A percentile compares a stretch with the other conserved stretches of the same genome.
These are phyloP conservation scores for Darevskia mixta DNA, from an alignment of 2,797 vertebrate species.

Conservation along the genomic window DNA sequence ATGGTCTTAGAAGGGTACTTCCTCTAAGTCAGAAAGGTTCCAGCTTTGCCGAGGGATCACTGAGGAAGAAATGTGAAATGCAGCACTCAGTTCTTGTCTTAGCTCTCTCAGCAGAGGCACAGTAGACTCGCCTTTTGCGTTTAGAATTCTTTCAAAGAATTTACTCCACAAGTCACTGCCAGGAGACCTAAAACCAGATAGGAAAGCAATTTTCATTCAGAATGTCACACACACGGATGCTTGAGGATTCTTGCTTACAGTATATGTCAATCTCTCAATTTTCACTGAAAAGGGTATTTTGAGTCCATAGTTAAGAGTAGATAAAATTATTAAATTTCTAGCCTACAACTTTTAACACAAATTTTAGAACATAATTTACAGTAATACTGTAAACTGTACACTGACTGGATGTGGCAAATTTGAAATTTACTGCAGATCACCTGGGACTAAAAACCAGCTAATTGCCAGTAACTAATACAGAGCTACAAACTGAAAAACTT, in stretches of 20 bases:
- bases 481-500: background rate
- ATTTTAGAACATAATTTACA: background rate
- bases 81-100: constrained; percentile 70
- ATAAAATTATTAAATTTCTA: background rate
- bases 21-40: constrained; percentile 64
- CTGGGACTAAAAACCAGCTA: background rate
- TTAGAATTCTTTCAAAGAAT: constrained; percentile 80
- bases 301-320: background rate
- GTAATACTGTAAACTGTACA: background rate
- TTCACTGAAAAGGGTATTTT: background rate
- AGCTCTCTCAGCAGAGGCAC: constrained; percentile 76
- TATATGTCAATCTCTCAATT: background rate
- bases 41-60: constrained; percentile 73
- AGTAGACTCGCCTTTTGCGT: constrained; percentile 73
- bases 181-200: constrained; percentile 73
- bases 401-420: background rate
- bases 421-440: background rate
- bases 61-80: constrained; percentile 76
- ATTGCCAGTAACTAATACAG: background rate
- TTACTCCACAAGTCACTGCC: constrained; percentile 76
- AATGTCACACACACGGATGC: background rate
- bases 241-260: constrained; percentile 15
- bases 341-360: background rate
- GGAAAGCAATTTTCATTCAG: constrained; percentile 59
- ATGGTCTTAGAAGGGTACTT: background rate